Evolutionary conservation across 2,888 invertebrate genomes (phyloP).

Genomic region (Mythimna lalbum): DNA sequence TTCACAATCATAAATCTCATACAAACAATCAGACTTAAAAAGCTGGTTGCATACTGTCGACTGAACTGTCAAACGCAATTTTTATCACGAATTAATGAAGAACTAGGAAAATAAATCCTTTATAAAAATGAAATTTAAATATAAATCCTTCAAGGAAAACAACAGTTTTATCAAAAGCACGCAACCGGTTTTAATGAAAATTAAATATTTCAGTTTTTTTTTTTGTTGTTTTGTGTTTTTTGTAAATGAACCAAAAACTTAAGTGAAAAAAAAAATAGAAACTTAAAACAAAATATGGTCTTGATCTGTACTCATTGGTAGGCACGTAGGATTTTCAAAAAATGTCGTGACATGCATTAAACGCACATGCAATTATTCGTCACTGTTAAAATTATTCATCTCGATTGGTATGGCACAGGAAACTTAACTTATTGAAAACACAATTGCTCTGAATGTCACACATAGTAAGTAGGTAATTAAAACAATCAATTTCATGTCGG

Average conservation of each 20-base stretch:
- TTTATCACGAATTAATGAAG: constrained; percentile 47
- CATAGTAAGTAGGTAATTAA: constrained; percentile 56
- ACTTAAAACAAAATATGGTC: constrained; percentile 61
- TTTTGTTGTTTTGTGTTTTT: constrained; percentile 58
- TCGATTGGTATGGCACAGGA: constrained; percentile 79
- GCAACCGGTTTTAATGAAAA: constrained; percentile 64
- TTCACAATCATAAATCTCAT: constrained; percentile 61
- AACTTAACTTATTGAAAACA: constrained; percentile 72
- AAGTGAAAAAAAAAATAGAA: constrained; percentile 64
- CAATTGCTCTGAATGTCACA: constrained; percentile 71
- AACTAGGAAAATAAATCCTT: constrained; percentile 43
- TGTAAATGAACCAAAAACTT: constrained; percentile 64
- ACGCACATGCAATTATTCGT: constrained; percentile 59
- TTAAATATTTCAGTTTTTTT: constrained; percentile 52
- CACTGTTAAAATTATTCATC: constrained; percentile 62
- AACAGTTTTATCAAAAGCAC: constrained; percentile 64
- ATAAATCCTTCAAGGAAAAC: constrained; percentile 33
- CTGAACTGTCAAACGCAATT: constrained; percentile 63
- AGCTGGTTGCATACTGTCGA: constrained; percentile 71
- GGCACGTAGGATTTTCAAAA: constrained; percentile 63
- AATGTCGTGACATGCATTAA: constrained; percentile 56
- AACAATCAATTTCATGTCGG: constrained; percentile 59
- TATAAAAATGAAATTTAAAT: constrained; percentile 27
- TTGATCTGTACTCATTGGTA: constrained; percentile 68
- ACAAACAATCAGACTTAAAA: constrained; percentile 72